Evolutionary conservation across 2,113 vertebrate genomes (phyloP).

Genomic region (Atrichornis clamosus): DNA sequence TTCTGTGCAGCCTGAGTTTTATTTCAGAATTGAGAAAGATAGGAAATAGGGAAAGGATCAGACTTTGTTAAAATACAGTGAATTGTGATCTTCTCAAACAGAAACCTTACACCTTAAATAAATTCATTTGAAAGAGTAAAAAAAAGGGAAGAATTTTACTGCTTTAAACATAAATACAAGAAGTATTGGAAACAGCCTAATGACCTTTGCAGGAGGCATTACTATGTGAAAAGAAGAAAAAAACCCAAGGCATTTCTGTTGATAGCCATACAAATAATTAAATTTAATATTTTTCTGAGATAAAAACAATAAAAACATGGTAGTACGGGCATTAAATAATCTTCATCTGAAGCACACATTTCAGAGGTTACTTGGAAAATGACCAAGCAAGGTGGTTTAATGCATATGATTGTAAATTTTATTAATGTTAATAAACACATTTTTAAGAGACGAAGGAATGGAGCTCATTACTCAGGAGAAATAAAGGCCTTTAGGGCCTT

Average conservation of each 20-base stretch:
- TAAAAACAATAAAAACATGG: neutral
- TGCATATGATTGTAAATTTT: neutral
- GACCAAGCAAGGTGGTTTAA: neutral
- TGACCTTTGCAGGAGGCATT: neutral
- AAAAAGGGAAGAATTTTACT: neutral
- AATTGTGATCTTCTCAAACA: neutral
- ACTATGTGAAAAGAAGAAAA: neutral
- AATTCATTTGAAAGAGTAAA: neutral
- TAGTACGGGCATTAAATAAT: neutral
- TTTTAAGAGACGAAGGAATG: neutral
- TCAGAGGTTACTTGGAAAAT: slow-evolving; percentile 16
- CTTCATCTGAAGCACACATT: neutral
- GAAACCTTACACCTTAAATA: neutral
- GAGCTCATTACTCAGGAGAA: slow-evolving; percentile 2
- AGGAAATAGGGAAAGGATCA: neutral
- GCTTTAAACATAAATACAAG: neutral
- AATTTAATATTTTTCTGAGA: neutral
- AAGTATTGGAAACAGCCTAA: neutral
- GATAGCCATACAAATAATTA: neutral
- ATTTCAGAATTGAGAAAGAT: neutral
- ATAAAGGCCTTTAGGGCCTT: neutral
- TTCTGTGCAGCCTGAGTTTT: neutral
- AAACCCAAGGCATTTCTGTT: neutral
- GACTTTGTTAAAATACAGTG: neutral
- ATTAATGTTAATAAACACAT: neutral